Conservation (phyloP, 2,888 invertebrate species). For the Parasteatoda lunata region DNA sequence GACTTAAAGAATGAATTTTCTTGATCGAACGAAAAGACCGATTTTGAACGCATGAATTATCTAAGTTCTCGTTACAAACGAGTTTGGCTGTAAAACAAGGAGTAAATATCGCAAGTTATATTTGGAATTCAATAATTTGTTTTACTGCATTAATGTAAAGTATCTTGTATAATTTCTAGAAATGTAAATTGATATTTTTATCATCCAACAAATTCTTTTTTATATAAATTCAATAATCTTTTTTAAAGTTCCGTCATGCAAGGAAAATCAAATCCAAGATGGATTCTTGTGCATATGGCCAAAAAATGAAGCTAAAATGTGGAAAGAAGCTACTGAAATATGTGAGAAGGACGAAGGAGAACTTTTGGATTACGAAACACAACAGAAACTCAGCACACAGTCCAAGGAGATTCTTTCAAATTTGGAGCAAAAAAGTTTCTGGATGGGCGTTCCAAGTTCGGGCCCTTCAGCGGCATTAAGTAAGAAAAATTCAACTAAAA, state of each 20-base stretch:
- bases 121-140: no score
- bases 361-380: slow-evolving; percentile 41
- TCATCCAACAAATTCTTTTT: no score
- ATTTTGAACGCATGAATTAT: no score
- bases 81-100: no score
- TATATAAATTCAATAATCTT: neutral
- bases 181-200: no score
- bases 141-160: no score
- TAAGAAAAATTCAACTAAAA: slow-evolving; percentile 9
- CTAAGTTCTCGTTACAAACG: no score
- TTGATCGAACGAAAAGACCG: no score
- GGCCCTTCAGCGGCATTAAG: slow-evolving; percentile 1
- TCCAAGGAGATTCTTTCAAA: slow-evolving; percentile 20
- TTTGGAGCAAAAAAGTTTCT: slow-evolving; percentile 16
- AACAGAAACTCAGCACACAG: slow-evolving; percentile 15
- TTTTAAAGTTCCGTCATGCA: slow-evolving; percentile 40
- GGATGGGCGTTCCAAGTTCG: slow-evolving; percentile 28
- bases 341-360: slow-evolving; percentile 24
- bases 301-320: neutral
- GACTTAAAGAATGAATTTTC: no score
- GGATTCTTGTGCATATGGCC: slow-evolving; percentile 50
- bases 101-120: no score
- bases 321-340: slow-evolving; percentile 20
- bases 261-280: slow-evolving; percentile 36
- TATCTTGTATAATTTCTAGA: no score